These are phyloP conservation scores for Alectoris magna DNA, from an alignment of 2,797 vertebrate genomes.

Conservation along the genomic window DNA sequence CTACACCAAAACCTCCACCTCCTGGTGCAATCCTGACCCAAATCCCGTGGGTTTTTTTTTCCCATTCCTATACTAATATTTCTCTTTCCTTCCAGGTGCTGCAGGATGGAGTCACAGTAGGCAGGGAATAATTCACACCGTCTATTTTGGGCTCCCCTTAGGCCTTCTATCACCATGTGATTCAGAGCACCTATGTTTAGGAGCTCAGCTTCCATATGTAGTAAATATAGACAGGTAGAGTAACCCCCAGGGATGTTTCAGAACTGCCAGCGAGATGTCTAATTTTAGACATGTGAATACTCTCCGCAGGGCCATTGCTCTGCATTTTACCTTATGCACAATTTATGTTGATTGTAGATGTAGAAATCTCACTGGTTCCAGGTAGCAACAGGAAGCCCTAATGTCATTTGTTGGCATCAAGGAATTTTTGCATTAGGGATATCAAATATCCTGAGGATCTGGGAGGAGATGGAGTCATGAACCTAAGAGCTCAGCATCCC, in stretches of 20 bases:
- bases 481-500: neutral
- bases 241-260: neutral
- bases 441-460: neutral
- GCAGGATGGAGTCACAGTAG: constrained; percentile 40
- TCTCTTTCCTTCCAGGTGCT: constrained; percentile 44
- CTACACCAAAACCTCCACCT: neutral
- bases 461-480: neutral
- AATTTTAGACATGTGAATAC: constrained; percentile 51
- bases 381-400: neutral
- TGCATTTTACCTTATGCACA: constrained; percentile 48
- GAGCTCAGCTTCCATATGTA: neutral
- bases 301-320: neutral
- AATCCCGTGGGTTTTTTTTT: neutral
- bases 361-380: neutral
- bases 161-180: constrained; percentile 25
- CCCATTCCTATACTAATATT: constrained; percentile 3
- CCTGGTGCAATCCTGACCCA: neutral
- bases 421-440: neutral
- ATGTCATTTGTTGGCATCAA: neutral
- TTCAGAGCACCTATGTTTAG: constrained; percentile 39
- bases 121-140: constrained; percentile 29
- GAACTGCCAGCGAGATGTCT: constrained; percentile 37
- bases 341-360: constrained; percentile 9
- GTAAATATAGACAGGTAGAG: constrained; percentile 59
- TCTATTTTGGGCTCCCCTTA: constrained; percentile 52